Evolutionary conservation across 2,113 vertebrate species (phyloP).

Genomic region (Trinectes maculatus): DNA sequence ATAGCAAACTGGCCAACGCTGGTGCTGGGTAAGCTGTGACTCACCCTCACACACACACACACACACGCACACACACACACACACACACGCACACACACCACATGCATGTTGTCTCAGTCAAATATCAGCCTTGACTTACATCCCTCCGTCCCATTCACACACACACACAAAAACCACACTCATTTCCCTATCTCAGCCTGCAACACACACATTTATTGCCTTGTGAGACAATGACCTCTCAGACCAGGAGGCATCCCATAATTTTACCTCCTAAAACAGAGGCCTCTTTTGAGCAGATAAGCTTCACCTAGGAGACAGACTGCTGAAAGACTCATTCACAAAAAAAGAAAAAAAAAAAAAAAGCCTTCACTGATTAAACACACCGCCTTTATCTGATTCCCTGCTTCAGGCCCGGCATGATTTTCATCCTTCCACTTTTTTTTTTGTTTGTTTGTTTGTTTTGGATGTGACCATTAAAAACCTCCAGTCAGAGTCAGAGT

Average conservation of each 20-base stretch:
- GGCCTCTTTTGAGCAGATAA: slow-evolving; percentile 57
- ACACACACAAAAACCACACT: slow-evolving; percentile 22
- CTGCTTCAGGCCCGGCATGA: slow-evolving; percentile 5
- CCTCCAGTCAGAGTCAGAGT: background rate
- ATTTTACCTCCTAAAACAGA: slow-evolving; percentile 58
- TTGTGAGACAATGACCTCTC: slow-evolving; percentile 66
- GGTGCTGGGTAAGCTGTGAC: slow-evolving; percentile 91
- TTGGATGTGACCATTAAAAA: background rate
- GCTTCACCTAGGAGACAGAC: slow-evolving; percentile 63
- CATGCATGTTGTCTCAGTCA: slow-evolving; percentile 17
- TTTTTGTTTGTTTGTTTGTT: no score
- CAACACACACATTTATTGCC: slow-evolving; percentile 59
- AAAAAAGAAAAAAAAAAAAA: slow-evolving; percentile 53
- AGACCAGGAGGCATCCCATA: slow-evolving; percentile 49
- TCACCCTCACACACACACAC: slow-evolving; percentile 32
- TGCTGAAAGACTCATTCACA: slow-evolving; percentile 40
- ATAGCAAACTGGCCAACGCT: slow-evolving; percentile 98
- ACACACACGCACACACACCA: slow-evolving; percentile 14
- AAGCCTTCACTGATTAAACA: slow-evolving; percentile 36
- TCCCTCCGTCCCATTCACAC: background rate
- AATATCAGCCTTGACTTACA: background rate
- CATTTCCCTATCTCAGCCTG: slow-evolving; percentile 52
- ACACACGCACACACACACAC: slow-evolving; percentile 18
- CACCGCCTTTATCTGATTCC: slow-evolving; percentile 17
- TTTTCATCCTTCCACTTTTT: background rate